Evolutionary conservation across 2,797 vertebrate genomes (phyloP).

Genomic region (Chaenodraco wilsoni): DNA sequence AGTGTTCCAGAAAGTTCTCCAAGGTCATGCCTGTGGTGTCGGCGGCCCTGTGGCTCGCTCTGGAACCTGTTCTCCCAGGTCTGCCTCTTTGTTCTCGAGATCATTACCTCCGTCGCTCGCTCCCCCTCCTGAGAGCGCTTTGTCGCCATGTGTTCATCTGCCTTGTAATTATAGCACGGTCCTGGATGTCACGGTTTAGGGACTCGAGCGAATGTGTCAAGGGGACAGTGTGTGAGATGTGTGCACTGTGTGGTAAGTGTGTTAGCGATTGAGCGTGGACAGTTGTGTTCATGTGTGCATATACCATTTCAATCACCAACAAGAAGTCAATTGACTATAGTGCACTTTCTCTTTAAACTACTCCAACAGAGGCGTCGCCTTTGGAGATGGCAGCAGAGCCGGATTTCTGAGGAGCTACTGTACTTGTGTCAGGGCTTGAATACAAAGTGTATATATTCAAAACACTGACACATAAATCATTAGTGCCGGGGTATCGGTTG

Average conservation of each 20-base stretch:
- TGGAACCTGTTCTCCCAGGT: constrained; percentile 82
- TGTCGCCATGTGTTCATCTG: constrained; percentile 85
- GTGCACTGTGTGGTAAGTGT: constrained; percentile 14
- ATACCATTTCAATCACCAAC: constrained; percentile 53
- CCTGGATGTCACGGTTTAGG: constrained; percentile 84
- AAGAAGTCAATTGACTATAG: constrained; percentile 58
- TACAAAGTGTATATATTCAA: constrained; percentile 59
- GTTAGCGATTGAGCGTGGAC: constrained; percentile 23
- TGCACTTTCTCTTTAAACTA: constrained; percentile 58
- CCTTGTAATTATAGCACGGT: constrained; percentile 87
- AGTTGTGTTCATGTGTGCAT: constrained; percentile 4
- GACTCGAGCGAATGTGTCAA: constrained; percentile 69
- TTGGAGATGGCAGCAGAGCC: constrained; percentile 61
- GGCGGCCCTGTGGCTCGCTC: constrained; percentile 78
- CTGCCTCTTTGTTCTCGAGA: constrained; percentile 78
- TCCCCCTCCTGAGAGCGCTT: constrained; percentile 72
- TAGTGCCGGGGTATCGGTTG: constrained; percentile 60
- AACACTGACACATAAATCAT: constrained; percentile 64
- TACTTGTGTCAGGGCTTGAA: constrained; percentile 53
- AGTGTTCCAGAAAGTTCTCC: constrained; percentile 82
- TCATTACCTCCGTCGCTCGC: constrained; percentile 78
- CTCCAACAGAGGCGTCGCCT: constrained; percentile 60
- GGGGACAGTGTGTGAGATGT: constrained; percentile 35
- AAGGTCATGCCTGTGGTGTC: constrained; percentile 83
- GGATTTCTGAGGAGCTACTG: constrained; percentile 66